Base-by-base conservation (phyloP, 2,113 vertebrate genomes). In the Acinonyx jubatus region DNA sequence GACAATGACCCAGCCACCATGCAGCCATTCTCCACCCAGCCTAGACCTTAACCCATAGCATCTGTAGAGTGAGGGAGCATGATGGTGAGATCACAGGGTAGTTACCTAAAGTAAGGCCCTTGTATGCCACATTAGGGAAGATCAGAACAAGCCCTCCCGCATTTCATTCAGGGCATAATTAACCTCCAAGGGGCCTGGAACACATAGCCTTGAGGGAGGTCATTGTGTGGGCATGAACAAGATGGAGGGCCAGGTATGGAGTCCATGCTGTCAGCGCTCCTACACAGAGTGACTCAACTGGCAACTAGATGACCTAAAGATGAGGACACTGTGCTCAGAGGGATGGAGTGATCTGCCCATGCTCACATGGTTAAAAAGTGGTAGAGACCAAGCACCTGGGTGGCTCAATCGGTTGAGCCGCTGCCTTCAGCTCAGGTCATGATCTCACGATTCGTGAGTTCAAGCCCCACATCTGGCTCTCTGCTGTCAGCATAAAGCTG, bases 271-370 rank as follows among this genome's bases (percentile, higher is more conserved):
- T 76, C 73, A 45, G 25, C 5, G 4, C 25, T 74, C 23, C 38
- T 15, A 74, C 13, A 52, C 68, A 16, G 78, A 52, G 41, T 38
- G 15, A 78, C 29, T 82, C 50, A 83, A 0, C 11, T 14, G 38
- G 38, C 9, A 69, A 41, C 38, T 45, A 38, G 21, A 69, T 45
- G 38, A 38, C 7, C 5, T 38, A 78, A 50, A n/a, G 50, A n/a
- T 38, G n/a, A 65, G 23, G 41, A 21, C 29, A 76, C 3, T 57
- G 63, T 85, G 31, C 14, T 71, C 21, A 73, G 61, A 79, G 61
- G 71, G 9, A 18, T 55, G 7, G 11, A 74, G 15, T 4, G 38
- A n/a, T 2, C 29, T 33, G 3, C 16, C 27, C 0, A 8, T 7
- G 31, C 18, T 73, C 19, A 68, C 23, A 63, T 1, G 31, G n/a